phyloP scores from a whole-genome alignment of 2,113 vertebrate genomes.

The Nettapus auritus region DNA sequence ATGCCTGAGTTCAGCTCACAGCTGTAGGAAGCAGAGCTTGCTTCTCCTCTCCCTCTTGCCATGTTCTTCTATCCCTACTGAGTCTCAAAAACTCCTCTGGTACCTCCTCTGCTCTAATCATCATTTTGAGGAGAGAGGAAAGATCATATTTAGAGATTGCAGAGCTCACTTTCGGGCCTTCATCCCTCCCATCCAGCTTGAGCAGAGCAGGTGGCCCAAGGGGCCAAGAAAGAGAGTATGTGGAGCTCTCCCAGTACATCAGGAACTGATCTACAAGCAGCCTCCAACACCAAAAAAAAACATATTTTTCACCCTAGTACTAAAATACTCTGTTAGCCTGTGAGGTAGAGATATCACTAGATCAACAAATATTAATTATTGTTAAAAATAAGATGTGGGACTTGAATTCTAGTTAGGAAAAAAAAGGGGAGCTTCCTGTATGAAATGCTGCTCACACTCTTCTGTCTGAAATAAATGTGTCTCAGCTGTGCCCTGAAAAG shows the following conservation, averaged over 20 bases:
- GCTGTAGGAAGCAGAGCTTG: not conserved
- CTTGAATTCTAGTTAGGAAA: not conserved
- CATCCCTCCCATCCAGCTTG: not conserved
- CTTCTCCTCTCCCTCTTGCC: not conserved
- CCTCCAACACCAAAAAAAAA: not conserved
- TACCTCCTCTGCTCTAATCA: not conserved
- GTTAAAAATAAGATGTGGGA: not conserved
- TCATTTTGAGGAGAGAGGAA: not conserved
- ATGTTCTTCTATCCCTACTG: not conserved
- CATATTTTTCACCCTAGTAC: rapidly evolving
- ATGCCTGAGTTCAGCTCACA: not conserved
- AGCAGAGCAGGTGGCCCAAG: not conserved
- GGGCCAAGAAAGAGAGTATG: not conserved
- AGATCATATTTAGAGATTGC: not conserved
- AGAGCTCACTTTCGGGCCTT: not conserved
- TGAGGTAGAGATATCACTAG: not conserved
- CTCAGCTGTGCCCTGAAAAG: not conserved
- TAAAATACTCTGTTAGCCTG: not conserved
- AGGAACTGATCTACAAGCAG: not conserved
- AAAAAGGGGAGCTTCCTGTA: not conserved
- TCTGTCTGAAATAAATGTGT: not conserved
- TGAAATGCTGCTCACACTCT: not conserved
- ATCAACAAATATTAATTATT: not conserved
- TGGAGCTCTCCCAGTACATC: not conserved
- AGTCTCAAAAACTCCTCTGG: not conserved